Percentiles rank a stretch among this genome's conserved stretches.
phyloP scores from a whole-genome alignment of 2,888 invertebrate genomes.

The Timema cristinae region DNA sequence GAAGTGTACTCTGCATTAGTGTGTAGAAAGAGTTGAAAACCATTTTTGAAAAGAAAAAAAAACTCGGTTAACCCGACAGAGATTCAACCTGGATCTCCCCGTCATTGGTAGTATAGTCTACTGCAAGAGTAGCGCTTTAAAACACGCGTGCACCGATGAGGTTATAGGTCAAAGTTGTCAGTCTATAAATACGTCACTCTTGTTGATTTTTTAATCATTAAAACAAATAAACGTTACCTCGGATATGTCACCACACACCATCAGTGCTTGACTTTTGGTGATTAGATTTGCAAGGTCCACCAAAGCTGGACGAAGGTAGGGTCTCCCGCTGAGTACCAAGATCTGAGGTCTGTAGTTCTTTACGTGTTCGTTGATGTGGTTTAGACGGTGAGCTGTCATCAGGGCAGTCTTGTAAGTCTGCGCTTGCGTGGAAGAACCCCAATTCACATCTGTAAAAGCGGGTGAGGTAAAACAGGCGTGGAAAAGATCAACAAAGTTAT shows the following conservation, averaged over 20 bases:
- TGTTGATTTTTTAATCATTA: not conserved
- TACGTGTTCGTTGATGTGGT: constrained; percentile 88
- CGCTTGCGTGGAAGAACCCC: constrained; percentile 96
- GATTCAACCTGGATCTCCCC: no score
- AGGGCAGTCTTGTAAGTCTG: constrained; percentile 92
- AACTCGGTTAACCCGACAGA: no score
- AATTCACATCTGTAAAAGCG: constrained; percentile 55
- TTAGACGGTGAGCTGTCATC: constrained; percentile 71
- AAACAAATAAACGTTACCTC: constrained; percentile 56
- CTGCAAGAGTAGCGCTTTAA: no score
- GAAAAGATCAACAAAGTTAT: no score
- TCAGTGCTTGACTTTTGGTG: constrained; percentile 84
- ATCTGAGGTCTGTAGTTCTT: constrained; percentile 95
- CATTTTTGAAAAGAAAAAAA: no score
- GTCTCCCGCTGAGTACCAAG: constrained; percentile 79
- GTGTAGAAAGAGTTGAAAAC: no score
- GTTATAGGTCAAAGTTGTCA: not conserved
- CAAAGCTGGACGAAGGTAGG: constrained; percentile 79
- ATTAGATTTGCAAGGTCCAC: constrained; percentile 88
- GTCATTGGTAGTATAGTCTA: no score
- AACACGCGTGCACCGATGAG: not conserved
- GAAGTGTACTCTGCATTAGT: no score
- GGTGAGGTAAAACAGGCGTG: no score
- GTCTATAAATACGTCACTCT: not conserved
- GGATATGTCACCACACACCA: constrained; percentile 84